Evolutionary conservation across 2,888 invertebrate species (phyloP).

Genomic region (Acanthacorydalis orientalis): DNA sequence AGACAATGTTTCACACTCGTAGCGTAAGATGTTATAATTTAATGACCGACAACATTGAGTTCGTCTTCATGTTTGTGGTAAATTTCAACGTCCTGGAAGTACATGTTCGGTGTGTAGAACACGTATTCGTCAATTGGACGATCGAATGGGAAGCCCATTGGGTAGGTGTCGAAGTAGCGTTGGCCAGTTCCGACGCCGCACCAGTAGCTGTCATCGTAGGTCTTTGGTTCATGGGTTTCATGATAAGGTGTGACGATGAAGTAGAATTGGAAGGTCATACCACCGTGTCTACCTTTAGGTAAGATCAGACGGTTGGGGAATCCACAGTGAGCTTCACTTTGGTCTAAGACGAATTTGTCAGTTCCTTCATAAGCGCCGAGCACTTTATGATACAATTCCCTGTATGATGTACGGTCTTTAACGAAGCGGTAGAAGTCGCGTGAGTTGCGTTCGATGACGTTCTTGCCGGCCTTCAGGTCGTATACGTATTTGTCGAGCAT

Average conservation of each 20-base stretch:
- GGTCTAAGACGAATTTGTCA: slow-evolving; percentile 29
- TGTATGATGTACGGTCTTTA: slow-evolving; percentile 17
- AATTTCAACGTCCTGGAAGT: slow-evolving; percentile 43
- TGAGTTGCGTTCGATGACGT: slow-evolving; percentile 40
- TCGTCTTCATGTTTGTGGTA: slow-evolving; percentile 38
- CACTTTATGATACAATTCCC: slow-evolving; percentile 29
- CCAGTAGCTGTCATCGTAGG: slow-evolving; percentile 28
- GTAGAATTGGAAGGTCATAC: slow-evolving; percentile 37
- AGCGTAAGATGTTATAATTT: too few species aligned
- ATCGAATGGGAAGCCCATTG: slow-evolving; percentile 61
- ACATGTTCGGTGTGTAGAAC: slow-evolving; percentile 50
- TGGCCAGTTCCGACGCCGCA: slow-evolving; percentile 36
- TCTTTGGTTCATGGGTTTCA: slow-evolving; percentile 27
- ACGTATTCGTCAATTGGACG: slow-evolving; percentile 38
- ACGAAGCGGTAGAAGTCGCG: slow-evolving; percentile 7
- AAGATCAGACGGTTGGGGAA: slow-evolving; percentile 44
- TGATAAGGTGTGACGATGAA: slow-evolving; percentile 27
- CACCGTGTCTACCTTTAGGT: slow-evolving; percentile 46
- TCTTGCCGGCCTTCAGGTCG: slow-evolving; percentile 40
- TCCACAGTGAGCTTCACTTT: slow-evolving; percentile 33
- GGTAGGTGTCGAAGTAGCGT: slow-evolving; percentile 38
- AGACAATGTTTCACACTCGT: too few species aligned
- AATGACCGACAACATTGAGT: slow-evolving; percentile 7
- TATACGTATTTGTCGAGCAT: slow-evolving; percentile 43
- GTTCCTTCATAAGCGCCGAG: slow-evolving; percentile 29